Percentiles rank a stretch among this genome's conserved stretches.
Conservation (phyloP, 1,140 invertebrate genomes). For the Mylabris phalerata region DNA sequence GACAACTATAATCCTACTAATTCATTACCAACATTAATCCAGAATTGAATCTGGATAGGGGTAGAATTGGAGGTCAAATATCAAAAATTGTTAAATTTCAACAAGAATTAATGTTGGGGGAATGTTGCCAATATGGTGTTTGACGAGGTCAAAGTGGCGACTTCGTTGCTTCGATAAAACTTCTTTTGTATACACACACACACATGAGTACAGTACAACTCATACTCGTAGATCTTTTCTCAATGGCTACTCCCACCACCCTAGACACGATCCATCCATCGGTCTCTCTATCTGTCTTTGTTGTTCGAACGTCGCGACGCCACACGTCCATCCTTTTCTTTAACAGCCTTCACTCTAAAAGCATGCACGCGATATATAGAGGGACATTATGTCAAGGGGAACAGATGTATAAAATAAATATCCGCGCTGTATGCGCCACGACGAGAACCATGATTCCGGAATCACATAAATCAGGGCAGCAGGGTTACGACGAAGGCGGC, state of each 20-base stretch:
- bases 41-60: too few species aligned
- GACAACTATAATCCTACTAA: too few species aligned
- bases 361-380: constrained; percentile 46
- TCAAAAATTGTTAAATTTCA: too few species aligned
- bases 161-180: constrained; percentile 7
- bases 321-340: constrained; percentile 35
- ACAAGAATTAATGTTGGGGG: too few species aligned
- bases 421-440: constrained; percentile 42
- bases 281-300: constrained; percentile 23
- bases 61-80: too few species aligned
- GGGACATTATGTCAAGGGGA: constrained; percentile 47
- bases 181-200: background rate
- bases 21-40: too few species aligned
- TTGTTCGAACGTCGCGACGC: constrained; percentile 20
- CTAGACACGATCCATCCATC: constrained; percentile 33
- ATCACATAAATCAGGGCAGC: constrained; percentile 44
- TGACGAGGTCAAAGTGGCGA: constrained; percentile 4
- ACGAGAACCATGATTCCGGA: constrained; percentile 45
- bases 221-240: constrained; percentile 42
- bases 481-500: constrained; percentile 22
- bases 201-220: constrained; percentile 37
- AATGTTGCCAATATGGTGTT: too few species aligned
- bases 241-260: constrained; percentile 37
- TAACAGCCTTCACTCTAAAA: constrained; percentile 46
- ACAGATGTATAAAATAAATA: constrained; percentile 49